A percentile compares a stretch with the other conserved stretches of the same genome.
Conservation (phyloP, 2,113 vertebrate genomes). For the Numida meleagris region DNA sequence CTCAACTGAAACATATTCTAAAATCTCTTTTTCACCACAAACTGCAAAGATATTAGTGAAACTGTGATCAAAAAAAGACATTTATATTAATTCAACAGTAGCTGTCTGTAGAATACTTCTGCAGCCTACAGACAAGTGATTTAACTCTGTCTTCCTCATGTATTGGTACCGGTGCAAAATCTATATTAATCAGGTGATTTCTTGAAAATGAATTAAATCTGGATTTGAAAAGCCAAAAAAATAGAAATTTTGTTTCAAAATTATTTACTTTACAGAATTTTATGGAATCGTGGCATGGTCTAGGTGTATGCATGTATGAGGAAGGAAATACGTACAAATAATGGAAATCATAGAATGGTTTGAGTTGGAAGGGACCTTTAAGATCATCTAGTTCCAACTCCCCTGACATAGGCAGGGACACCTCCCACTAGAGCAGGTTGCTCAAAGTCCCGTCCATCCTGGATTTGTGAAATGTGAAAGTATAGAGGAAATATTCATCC, state of each 20-base stretch:
- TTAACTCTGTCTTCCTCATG: background rate
- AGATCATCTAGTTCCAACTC: no score
- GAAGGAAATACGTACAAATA: background rate
- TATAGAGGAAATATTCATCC: background rate
- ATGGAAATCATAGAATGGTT: background rate
- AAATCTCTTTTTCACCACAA: background rate
- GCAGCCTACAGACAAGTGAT: background rate
- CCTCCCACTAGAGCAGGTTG: no score
- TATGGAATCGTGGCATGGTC: background rate
- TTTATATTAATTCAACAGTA: background rate
- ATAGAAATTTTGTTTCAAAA: background rate
- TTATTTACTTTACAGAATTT: background rate
- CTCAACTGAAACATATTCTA: background rate
- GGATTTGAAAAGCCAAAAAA: background rate
- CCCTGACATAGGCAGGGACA: no score
- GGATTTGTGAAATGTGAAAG: background rate
- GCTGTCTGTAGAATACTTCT: background rate
- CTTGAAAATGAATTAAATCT: background rate
- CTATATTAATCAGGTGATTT: background rate
- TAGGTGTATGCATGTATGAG: background rate
- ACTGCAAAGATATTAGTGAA: background rate
- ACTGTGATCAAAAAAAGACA: background rate
- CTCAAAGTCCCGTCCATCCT: no score
- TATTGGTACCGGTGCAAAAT: background rate
- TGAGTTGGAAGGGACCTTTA: no score